Base-by-base conservation (phyloP, 2,888 invertebrate genomes). In the Leucoptera coffeella region DNA sequence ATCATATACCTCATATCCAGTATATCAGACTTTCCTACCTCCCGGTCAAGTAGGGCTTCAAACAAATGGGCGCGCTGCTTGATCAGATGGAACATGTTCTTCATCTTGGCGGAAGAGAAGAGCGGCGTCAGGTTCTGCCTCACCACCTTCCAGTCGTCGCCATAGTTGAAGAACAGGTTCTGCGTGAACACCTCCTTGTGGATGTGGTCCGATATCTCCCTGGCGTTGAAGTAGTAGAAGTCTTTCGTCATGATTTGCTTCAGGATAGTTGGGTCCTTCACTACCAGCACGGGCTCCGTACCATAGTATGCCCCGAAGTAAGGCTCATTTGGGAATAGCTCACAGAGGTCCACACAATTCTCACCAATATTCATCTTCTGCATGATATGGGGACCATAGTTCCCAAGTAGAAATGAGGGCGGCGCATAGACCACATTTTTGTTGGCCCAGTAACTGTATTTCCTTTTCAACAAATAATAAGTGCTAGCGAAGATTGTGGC, bases 351-450 rank as follows among this genome's bases (percentile, higher is more conserved):
- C 23, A 37, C 34, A 14, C 40, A 28, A 7, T 32, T 33, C 10
- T 36, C 30, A 4, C 32, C 40, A 8, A 41, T 28, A 4, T 38
- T 41, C 8, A 33, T 38, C 20, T 29, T n/a, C n/a, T n/a, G n/a
- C n/a, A n/a, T n/a, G n/a, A n/a, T n/a, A n/a, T n/a, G n/a, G n/a
- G n/a, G n/a, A 17, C 34, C 42, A 21, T 46, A 47, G 30, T 55
- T 54, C 2, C 56, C 56, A 22, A 56, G 42, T 4, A 55, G 29
- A 1, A 47, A 36, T 2, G 32, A 22, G 1, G 56, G 56, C 15
- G 38, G 33, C 2, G 42, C 38, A 27, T 38, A n/a, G n/a, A n/a
- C n/a, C n/a, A n/a, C n/a, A n/a, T n/a, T n/a, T n/a, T n/a, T n/a
- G n/a, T n/a, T n/a, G 27, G 43, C 40, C 54, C 55, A 56, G 27